Evolutionary conservation across 2,113 vertebrate species (phyloP).

Genomic region (Grantiella picta): DNA sequence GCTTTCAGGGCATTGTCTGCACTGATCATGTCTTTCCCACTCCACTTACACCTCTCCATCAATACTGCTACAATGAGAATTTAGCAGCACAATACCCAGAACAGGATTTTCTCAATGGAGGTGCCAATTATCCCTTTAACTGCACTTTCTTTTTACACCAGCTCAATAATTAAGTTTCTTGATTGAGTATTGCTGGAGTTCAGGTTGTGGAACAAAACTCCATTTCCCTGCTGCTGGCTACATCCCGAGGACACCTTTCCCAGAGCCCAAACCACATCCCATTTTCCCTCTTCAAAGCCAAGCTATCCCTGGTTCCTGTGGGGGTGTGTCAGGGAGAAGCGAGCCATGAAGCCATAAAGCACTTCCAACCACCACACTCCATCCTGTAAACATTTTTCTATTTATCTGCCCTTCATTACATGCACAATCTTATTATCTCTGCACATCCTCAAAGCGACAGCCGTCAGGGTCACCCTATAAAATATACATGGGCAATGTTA

Average conservation of each 20-base stretch:
- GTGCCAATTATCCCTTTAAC: neutral
- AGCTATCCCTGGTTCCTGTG: neutral
- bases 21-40: neutral
- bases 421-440: conserved; percentile 73
- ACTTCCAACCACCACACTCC: conserved; percentile 34
- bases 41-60: neutral
- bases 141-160: neutral
- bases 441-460: conserved; percentile 73
- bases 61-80: neutral
- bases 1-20: neutral
- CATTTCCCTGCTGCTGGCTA: neutral
- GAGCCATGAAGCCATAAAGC: conserved; percentile 59
- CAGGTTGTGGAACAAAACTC: neutral
- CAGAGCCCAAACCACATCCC: neutral
- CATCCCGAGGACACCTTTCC: neutral
- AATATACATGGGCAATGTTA: conserved; percentile 70
- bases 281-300: neutral
- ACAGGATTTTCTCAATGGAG: neutral
- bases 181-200: neutral
- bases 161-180: neutral
- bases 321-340: neutral
- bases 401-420: conserved; percentile 75
- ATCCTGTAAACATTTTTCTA: conserved; percentile 68
- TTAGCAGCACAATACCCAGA: neutral
- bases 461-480: conserved; percentile 77